Conservation (phyloP, 2,888 invertebrate species). For the Ceramica pisi region DNA sequence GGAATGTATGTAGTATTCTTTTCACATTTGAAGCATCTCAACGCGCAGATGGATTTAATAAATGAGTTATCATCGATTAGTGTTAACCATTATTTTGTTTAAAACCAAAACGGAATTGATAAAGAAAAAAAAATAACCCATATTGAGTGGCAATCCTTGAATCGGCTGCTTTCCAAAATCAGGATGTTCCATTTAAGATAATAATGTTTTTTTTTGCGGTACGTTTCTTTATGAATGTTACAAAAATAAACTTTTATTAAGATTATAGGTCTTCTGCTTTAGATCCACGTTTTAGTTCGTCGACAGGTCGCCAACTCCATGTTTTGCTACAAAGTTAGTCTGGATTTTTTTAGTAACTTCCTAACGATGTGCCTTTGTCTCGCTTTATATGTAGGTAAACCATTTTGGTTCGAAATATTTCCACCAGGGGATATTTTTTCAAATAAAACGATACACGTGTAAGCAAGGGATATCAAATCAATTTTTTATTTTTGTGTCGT, state of each 20-base stretch:
- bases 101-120: too few species aligned
- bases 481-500: too few species aligned
- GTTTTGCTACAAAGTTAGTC: conserved; percentile 1
- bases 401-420: conserved; percentile 6
- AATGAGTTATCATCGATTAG: too few species aligned
- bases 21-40: neutral
- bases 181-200: too few species aligned
- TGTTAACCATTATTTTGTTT: too few species aligned
- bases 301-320: neutral
- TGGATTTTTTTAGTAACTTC: conserved; percentile 1
- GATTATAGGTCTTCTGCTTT: neutral
- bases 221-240: neutral
- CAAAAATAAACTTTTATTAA: neutral
- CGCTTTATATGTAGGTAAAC: neutral
- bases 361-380: conserved; percentile 15
- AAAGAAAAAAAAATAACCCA: too few species aligned
- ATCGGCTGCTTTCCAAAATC: too few species aligned
- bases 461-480: too few species aligned
- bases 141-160: too few species aligned
- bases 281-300: too few species aligned
- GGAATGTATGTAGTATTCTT: neutral
- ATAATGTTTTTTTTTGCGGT: too few species aligned
- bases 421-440: neutral
- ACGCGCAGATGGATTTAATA: neutral
- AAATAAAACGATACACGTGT: conserved; percentile 1